Evolutionary conservation across 2,888 invertebrate species (phyloP), one percentile per base, ranked within the genome.

Genomic region (Trachelus stipa): DNA sequence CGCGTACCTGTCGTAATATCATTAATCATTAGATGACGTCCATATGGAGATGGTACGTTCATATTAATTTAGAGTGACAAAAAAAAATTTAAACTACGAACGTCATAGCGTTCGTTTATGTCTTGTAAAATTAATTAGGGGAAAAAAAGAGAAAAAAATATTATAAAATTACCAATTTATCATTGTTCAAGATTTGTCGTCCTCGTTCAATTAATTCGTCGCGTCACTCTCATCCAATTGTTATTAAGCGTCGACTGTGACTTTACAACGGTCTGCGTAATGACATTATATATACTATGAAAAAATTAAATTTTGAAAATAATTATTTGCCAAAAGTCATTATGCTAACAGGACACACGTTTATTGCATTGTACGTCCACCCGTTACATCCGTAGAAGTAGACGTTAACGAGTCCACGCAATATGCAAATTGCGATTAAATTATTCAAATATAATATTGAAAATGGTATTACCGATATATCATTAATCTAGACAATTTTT

Each of bases 1-100:
- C 83, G 82, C 85, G 76, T 83, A 79, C 80, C 6, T 56, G 40
- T 56, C 40, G 40, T 40, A 6, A 40, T 40, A 40, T 15, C 40
- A 15, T 40, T 40, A 40, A 15, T 40, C 6, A 1, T 40, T 40
- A 40, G 15, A 40, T 15, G 6, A 40, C 40, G 15, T 37, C 37
- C 37, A 12, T 12, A 4, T 12, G 4, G 1, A 37, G 4, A 12
- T 37, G 37, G 35, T 35, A 35, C 35, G 35, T 37, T 37, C 12
- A 12, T 12, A 12, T 15, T 40, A 12, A 40, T 1, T 40, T 40
- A 1, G 4, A 40, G 15, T 40, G 15, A 40, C 40, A 40, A 40
- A 1, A 15, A 40, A 40, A 15, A 40, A 15, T 40, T 15, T 40
- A 15, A 40, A 40, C 15, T 40, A 4, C 15, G 40, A 12, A 40